A percentile compares a stretch with the other conserved stretches of the same genome.
Conservation (phyloP, 2,797 vertebrate species). For the Enteromius radiatus region DNA sequence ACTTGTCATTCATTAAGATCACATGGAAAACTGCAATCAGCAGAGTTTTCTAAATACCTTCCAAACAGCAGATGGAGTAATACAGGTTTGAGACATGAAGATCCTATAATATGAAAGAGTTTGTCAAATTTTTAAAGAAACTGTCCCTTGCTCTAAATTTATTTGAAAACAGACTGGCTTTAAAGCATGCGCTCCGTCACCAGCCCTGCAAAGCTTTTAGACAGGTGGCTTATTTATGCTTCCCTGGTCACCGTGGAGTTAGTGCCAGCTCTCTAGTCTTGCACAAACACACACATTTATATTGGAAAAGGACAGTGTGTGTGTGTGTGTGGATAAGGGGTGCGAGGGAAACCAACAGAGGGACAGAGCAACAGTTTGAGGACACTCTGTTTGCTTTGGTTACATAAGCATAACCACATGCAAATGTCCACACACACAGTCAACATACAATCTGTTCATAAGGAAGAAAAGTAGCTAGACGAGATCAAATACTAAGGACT, state of each 20-base stretch:
- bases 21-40: not conserved
- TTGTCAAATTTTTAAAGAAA: not conserved
- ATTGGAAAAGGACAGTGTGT: constrained; percentile 18
- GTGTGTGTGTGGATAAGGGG: constrained; percentile 16
- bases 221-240: constrained; percentile 55
- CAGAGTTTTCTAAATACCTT: not conserved
- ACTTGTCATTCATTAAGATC: not conserved
- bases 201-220: constrained; percentile 21
- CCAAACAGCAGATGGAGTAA: not conserved
- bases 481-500: constrained; percentile 17
- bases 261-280: constrained; percentile 46
- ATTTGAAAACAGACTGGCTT: constrained; percentile 11
- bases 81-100: not conserved
- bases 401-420: constrained; percentile 39
- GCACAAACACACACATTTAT: constrained; percentile 36
- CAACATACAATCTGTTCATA: constrained; percentile 38
- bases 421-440: constrained; percentile 51
- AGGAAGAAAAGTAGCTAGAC: constrained; percentile 27
- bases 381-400: constrained; percentile 43
- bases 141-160: not conserved
- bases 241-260: constrained; percentile 39
- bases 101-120: not conserved
- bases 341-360: constrained; percentile 12
- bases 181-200: constrained; percentile 16
- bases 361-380: constrained; percentile 24